Conservation (phyloP, 2,888 invertebrate genomes). For the Ectobius pallidus region DNA sequence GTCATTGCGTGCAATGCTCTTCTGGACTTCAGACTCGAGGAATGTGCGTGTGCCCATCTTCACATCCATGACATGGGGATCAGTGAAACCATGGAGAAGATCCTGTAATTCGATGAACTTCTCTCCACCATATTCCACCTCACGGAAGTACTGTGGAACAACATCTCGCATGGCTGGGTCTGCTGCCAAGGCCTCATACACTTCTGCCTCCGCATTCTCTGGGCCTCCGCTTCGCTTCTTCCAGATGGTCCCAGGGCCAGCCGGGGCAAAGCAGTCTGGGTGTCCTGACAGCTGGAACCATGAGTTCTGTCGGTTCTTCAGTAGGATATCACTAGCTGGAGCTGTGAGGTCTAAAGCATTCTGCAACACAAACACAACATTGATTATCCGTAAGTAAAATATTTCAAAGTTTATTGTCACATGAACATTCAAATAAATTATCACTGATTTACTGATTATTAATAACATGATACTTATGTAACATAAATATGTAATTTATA, state of each 20-base stretch:
- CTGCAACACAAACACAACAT: conserved; percentile 59
- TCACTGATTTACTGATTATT: no score
- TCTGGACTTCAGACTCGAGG: conserved; percentile 92
- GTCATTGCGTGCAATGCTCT: conserved; percentile 81
- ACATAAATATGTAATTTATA: no score
- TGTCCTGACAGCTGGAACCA: conserved; percentile 96
- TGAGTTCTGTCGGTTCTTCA: conserved; percentile 58
- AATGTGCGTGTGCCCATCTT: conserved; percentile 97
- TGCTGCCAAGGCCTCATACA: conserved; percentile 79
- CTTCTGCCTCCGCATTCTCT: conserved; percentile 74
- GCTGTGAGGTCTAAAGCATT: conserved; percentile 90
- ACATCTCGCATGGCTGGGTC: conserved; percentile 75
- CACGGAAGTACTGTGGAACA: conserved; percentile 84
- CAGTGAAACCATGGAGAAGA: conserved; percentile 84
- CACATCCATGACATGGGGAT: conserved; percentile 96
- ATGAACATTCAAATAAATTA: no score
- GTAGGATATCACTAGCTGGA: conserved; percentile 84
- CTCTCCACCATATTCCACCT: conserved; percentile 78
- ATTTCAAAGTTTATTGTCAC: no score
- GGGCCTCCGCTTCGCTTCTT: conserved; percentile 77
- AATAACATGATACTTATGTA: no score
- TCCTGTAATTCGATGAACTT: conserved; percentile 96
- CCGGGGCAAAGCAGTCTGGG: conserved; percentile 90
- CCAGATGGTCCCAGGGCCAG: conserved; percentile 92
- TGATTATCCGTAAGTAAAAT: no score